Base-by-base conservation (phyloP, 2,113 vertebrate species). In the Spilogale gracilis region DNA sequence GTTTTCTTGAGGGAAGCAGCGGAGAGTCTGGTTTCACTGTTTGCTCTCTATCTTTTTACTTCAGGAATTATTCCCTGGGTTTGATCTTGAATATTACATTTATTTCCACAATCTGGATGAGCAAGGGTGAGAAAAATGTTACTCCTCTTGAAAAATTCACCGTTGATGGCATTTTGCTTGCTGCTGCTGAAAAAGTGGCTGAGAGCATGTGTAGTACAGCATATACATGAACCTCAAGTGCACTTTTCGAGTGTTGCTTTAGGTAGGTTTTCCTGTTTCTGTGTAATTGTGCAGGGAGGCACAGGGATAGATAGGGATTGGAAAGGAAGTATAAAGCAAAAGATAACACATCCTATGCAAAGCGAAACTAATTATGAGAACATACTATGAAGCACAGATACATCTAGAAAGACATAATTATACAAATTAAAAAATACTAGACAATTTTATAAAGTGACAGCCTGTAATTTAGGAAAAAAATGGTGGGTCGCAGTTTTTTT, bases 211-310 rank as follows among this genome's bases (percentile, higher is more conserved):
- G 18, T 50, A 45, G 4, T 4, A 27, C 17, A 16, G 30, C 0
- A 16, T 69, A 11, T 92, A 50, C 10, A 12, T 48, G 80, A 94
- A 50, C 56, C 67, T 48, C 2, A 16, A n/a, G 54, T 48, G 9
- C 25, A 6, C 89, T 92, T 87, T 58, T 60, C 60, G n/a, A 32
- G 54, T 56, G 18, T 13, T 79, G 54, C 23, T 87, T 97, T 61
- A 93, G 81, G n/a, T 38, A 45, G 52, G 50, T 87, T 90, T 96
- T 95, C 52, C 23, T 90, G 38, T 48, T 94, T 94, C 32, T 84
- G 21, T 79, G 52, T 52, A 63, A 87, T n/a, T 71, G 17, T 85
- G 12, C 83, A 63, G 14, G 14, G 76, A 89, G n/a, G 82, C 6
- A 14, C 0, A 38, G n/a, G 16, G 65, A 73, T 48, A 86, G n/a